Evolutionary conservation across 2,888 invertebrate genomes (phyloP), one percentile per base, ranked within the genome.

Genomic region (Petrophora chlorosata): DNA sequence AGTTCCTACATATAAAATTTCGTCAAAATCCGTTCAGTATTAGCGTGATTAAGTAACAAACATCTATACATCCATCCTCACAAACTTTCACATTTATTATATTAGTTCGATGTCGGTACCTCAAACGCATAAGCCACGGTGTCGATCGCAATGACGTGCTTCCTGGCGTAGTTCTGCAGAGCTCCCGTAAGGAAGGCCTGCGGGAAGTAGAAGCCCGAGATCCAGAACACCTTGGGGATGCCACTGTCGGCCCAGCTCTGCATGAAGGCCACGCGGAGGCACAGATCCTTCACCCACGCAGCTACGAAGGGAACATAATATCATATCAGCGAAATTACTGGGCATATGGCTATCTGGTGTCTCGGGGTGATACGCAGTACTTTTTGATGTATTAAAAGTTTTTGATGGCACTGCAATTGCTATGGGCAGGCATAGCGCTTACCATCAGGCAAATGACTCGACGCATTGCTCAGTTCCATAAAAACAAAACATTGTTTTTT

Each of bases 171-270:
- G 84, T 96, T 96, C 86, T 96, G 96, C 67, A 95, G 85, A 0
- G 94, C 95, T 12, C 95, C 96, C 0, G 96, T 96, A 56, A 96
- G 90, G 84, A 96, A 95, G 0, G 96, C 95, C 76, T 96, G 96
- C 0, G 96, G 96, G 83, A 96, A 96, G 83, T 94, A 96, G 80
- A 96, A 95, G 0, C 96, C 96, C 0, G 96, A 95, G 59, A 96
- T 94, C 96, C 96, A 96, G 84, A 96, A 96, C 36, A 93, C 92
- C 17, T 91, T 79, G 0, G 96, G 96, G 54, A 95, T 94, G 5
- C 95, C 95, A 0, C 76, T 44, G 9, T 91, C 84, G 4, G 92
- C 91, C 96, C 96, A 96, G 25, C 84, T 77, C 33, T 82, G 81
- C 73, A 94, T 92, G 81, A 94, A 94, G 29, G 79, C 81, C 15